These are phyloP conservation scores for Chironomus striatipennis DNA, from an alignment of 1,140 invertebrate genomes.

Conservation along the genomic window DNA sequence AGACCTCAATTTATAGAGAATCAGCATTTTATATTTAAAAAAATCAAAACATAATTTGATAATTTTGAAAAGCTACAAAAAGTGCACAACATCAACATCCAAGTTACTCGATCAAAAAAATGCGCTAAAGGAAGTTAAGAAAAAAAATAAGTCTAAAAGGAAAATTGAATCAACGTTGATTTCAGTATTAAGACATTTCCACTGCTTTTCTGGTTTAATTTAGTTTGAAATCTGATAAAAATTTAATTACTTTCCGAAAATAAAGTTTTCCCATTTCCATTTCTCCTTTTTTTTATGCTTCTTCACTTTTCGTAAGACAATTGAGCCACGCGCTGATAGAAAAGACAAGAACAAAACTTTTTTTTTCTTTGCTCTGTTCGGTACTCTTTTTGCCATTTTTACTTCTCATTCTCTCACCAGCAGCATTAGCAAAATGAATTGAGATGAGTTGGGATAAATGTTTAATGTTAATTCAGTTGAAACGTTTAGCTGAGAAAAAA, in stretches of 20 bases:
- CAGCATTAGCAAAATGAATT: neutral
- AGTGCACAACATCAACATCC: no score
- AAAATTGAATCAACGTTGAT: neutral
- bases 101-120: no score
- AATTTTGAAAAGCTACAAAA: no score
- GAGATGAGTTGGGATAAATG: neutral
- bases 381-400: neutral
- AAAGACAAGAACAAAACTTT: neutral
- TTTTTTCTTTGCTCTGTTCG: no score
- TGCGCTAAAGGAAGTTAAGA: no score
- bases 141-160: neutral
- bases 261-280: slow-evolving; percentile 1
- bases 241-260: slow-evolving; percentile 12
- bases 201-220: slow-evolving; percentile 1
- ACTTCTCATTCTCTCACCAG: neutral
- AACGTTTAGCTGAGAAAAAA: neutral
- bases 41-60: no score
- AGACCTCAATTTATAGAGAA: no score
- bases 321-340: neutral
- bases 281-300: neutral
- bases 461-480: neutral
- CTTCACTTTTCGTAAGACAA: neutral
- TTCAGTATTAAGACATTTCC: neutral
- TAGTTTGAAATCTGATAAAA: slow-evolving; percentile 14
- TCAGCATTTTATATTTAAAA: no score